A percentile compares a stretch with the other conserved stretches of the same genome.
phyloP scores from a whole-genome alignment of 2,797 vertebrate species.

The Rhinogobio ventralis region DNA sequence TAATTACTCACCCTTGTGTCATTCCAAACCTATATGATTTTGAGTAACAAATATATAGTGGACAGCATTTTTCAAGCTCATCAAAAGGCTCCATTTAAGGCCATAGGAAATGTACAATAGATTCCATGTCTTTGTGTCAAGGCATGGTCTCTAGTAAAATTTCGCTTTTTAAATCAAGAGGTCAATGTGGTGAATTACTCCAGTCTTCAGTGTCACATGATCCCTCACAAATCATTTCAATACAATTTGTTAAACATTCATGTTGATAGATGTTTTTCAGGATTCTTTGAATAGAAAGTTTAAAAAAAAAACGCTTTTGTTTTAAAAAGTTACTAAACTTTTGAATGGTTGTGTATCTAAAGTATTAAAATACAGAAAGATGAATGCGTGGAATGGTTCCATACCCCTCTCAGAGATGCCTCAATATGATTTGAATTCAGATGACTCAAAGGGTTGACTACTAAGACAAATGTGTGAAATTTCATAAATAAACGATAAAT shows the following conservation, averaged over 20 bases:
- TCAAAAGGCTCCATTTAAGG: not conserved
- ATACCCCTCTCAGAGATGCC: not conserved
- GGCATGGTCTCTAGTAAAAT: not conserved
- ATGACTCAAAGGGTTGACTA: not conserved
- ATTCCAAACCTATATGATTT: not conserved
- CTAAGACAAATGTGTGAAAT: not conserved
- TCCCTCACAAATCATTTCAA: not conserved
- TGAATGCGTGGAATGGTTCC: not conserved
- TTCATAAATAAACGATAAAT: not conserved
- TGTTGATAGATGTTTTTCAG: not conserved
- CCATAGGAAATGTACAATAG: not conserved
- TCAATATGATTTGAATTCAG: not conserved
- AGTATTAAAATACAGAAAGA: not conserved
- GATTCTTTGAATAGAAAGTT: no score
- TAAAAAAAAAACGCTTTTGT: no score
- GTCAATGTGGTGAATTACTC: not conserved
- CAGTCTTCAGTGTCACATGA: no score
- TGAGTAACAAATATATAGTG: no score
- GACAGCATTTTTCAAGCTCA: not conserved
- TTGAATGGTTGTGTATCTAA: no score
- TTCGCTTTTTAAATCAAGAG: not conserved
- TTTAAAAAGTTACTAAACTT: no score
- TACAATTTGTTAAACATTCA: not conserved
- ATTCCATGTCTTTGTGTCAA: not conserved
- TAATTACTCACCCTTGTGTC: not conserved